phyloP scores from a whole-genome alignment of 2,797 vertebrate species.

The Hydrolagus colliei region DNA sequence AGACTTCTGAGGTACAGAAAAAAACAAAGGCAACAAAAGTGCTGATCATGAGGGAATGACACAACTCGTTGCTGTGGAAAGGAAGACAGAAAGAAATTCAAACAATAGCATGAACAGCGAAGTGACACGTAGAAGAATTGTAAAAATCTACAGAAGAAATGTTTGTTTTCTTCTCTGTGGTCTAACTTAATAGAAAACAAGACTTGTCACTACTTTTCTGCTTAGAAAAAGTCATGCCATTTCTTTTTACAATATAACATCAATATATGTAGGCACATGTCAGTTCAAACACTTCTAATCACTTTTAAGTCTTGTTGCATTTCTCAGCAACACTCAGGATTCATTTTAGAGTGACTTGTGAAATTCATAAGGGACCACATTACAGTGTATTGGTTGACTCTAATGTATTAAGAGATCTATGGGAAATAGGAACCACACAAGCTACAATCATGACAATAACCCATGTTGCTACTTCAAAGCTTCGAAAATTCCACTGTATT shows the following conservation, averaged over 20 bases:
- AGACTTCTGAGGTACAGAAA: conserved; percentile 97
- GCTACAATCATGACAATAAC: not conserved
- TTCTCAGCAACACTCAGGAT: not conserved
- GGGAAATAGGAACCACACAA: not conserved
- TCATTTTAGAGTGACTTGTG: not conserved
- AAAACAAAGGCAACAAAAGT: conserved; percentile 99
- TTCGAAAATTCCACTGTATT: not conserved
- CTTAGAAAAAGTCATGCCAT: not conserved
- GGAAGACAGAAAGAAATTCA: conserved; percentile 71
- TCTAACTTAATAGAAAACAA: not conserved
- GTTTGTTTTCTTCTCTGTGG: conserved; percentile 61
- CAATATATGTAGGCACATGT: not conserved
- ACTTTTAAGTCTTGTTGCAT: not conserved
- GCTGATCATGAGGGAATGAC: conserved; percentile 97
- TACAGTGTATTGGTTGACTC: not conserved
- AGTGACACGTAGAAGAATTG: conserved; percentile 93
- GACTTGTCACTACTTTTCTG: not conserved
- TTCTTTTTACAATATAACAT: not conserved
- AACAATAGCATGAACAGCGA: conserved; percentile 84
- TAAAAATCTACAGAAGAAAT: conserved; percentile 95
- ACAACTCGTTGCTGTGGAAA: conserved; percentile 83
- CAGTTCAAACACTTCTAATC: conserved; percentile 13
- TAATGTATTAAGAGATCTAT: not conserved
- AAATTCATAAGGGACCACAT: not conserved
- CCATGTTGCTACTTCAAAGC: not conserved